Conservation (phyloP, 2,113 vertebrate species). For the Leptocoma aspasia region DNA sequence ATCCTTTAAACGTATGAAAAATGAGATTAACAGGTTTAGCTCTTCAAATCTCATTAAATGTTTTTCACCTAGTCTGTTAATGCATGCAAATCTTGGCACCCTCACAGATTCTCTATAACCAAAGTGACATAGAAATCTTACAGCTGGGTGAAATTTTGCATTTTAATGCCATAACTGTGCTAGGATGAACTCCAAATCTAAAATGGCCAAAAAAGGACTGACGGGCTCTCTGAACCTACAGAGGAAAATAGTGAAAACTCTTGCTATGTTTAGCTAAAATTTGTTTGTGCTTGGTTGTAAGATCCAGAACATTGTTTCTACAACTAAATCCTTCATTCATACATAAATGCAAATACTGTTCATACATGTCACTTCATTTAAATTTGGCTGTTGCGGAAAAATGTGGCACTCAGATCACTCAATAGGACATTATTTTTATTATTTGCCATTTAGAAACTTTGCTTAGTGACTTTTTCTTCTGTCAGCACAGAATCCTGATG, state of each 20-base stretch:
- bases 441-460: background rate
- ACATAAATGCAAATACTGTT: background rate
- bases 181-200: background rate
- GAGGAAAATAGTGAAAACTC: background rate
- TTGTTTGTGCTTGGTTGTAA: background rate
- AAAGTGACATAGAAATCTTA: background rate
- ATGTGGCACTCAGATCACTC: background rate
- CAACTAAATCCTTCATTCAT: background rate
- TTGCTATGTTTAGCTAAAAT: background rate
- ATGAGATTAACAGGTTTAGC: background rate
- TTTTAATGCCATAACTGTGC: background rate
- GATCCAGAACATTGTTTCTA: background rate
- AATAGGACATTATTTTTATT: background rate
- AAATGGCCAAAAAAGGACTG: background rate
- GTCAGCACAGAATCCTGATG: background rate
- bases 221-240: accelerated
- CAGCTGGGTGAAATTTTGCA: background rate
- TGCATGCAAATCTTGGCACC: background rate
- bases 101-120: background rate
- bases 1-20: background rate
- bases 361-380: background rate
- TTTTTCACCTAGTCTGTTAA: background rate
- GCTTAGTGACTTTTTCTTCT: background rate
- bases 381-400: background rate
- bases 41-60: background rate